A percentile compares a stretch with the other conserved stretches of the same genome.
Evolutionary conservation across 2,113 vertebrate species (phyloP).

Genomic region (Hemibagrus wyckioides): DNA sequence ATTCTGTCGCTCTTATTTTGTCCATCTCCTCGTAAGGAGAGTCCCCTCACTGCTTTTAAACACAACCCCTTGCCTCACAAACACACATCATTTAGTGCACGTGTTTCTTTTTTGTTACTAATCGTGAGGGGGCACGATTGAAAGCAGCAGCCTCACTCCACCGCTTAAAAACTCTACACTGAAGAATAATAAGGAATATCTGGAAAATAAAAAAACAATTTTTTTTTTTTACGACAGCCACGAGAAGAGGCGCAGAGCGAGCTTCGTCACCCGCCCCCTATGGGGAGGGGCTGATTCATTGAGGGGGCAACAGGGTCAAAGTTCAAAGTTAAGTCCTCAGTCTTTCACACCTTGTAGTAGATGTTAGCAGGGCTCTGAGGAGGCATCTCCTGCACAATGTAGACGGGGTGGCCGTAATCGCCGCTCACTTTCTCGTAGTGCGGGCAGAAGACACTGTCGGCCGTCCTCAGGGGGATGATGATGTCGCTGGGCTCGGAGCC

Average conservation of each 20-base stretch:
- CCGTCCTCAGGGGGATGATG: constrained; percentile 99
- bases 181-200: constrained; percentile 47
- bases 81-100: constrained; percentile 65
- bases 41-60: constrained; percentile 18
- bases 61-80: constrained; percentile 12
- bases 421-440: constrained; percentile 99
- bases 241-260: constrained; percentile 33
- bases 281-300: constrained; percentile 38
- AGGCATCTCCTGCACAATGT: constrained; percentile 99
- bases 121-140: constrained; percentile 33
- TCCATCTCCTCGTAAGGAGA: constrained; percentile 15
- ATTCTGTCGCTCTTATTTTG: constrained; percentile 32
- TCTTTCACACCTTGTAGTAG: constrained; percentile 97
- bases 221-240: constrained; percentile 40
- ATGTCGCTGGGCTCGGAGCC: constrained; percentile 99
- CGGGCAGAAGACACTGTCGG: constrained; percentile 98
- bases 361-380: constrained; percentile 99
- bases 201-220: constrained; percentile 12
- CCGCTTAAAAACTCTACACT: constrained; percentile 46
- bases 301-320: constrained; percentile 44
- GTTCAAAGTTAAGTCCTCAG: constrained; percentile 31
- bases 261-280: constrained; percentile 16
- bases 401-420: constrained; percentile 98
- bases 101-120: neutral
- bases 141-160: constrained; percentile 59